Conservation (phyloP, 53 echinoderm and acorn worm genomes). For the Antedon mediterranea region DNA sequence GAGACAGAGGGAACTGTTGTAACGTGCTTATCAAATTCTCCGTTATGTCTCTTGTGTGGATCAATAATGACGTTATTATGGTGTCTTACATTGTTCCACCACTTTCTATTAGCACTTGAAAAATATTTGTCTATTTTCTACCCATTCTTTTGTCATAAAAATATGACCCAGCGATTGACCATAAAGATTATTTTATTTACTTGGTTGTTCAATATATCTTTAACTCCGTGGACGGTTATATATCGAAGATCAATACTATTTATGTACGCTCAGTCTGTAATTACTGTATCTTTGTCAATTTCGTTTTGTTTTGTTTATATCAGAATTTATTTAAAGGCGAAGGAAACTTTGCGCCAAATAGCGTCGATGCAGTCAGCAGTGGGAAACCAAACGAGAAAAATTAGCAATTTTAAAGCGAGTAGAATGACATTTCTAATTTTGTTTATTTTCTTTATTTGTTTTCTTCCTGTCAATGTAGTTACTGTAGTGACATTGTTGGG, state of each 20-base stretch:
- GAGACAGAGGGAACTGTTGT: neutral
- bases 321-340: neutral
- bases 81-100: neutral
- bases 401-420: neutral
- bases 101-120: neutral
- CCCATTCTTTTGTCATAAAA: neutral
- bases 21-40: no score
- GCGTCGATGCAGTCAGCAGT: neutral
- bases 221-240: no score
- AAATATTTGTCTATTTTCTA: neutral
- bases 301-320: neutral
- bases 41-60: no score
- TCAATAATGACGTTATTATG: neutral
- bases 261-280: no score
- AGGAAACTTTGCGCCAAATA: neutral
- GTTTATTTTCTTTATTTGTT: neutral
- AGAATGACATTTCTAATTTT: neutral
- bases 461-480: neutral
- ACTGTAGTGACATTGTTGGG: neutral
- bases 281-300: no score
- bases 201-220: no score
- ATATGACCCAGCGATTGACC: neutral
- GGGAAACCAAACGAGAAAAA: neutral
- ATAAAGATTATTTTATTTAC: no score
- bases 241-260: no score